A percentile compares a stretch with the other conserved stretches of the same genome.
Conservation (phyloP, 2,113 vertebrate genomes). For the Zapornia atra region DNA sequence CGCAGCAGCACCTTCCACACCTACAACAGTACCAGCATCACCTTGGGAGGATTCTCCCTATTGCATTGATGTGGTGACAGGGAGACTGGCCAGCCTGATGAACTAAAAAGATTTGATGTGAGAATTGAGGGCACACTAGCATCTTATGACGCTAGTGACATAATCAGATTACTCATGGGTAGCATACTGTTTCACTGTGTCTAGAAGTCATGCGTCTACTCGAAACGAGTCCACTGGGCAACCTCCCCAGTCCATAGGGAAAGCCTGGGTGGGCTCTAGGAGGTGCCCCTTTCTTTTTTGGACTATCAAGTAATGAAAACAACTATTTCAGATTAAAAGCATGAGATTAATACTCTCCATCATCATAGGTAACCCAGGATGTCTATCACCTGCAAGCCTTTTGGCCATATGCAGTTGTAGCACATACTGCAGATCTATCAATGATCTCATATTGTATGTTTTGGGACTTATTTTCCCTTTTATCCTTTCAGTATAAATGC, state of each 20-base stretch:
- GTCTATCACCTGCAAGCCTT: background rate
- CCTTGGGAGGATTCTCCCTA: background rate
- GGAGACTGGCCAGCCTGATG: background rate
- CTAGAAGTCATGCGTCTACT: fast-evolving
- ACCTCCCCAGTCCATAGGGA: background rate
- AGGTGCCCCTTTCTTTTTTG: background rate
- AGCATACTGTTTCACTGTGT: background rate
- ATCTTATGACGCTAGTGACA: fast-evolving
- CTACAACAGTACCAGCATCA: background rate
- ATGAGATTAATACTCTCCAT: background rate
- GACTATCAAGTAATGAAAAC: background rate
- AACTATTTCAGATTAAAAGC: background rate
- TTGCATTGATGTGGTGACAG: background rate
- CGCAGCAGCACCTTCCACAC: background rate
- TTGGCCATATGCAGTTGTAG: background rate
- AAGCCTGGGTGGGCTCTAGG: background rate
- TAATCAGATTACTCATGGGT: too few relatives aligned
- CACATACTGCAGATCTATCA: fast-evolving
- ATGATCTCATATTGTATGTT: background rate
- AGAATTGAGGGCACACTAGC: background rate
- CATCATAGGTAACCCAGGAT: background rate
- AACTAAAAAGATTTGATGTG: background rate
- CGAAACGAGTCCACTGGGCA: background rate
- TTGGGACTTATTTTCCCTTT: background rate
- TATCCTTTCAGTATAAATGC: background rate